These are phyloP conservation scores for Patella depressa DNA, from an alignment of 2,888 invertebrate genomes.

Conservation along the genomic window DNA sequence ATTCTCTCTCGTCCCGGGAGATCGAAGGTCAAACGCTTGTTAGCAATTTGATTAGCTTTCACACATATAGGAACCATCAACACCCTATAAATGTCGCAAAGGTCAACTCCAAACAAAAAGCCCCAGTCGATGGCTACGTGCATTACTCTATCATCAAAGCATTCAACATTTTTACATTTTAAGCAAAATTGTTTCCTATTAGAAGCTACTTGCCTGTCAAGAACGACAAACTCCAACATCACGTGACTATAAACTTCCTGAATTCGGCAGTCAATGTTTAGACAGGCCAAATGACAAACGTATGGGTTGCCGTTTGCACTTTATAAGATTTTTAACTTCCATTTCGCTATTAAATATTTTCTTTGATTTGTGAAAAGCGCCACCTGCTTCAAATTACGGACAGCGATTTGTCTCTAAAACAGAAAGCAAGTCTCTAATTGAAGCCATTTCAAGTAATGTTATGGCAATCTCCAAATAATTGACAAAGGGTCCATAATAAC, in stretches of 20 bases:
- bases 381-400: neutral
- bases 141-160: neutral
- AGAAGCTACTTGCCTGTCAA: neutral
- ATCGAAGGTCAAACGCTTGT: slow-evolving; percentile 5
- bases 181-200: slow-evolving; percentile 8
- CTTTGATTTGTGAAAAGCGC: neutral
- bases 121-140: neutral
- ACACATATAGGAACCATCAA: neutral
- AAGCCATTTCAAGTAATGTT: neutral
- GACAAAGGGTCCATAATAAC: neutral
- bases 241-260: slow-evolving; percentile 2
- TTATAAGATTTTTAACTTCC: neutral
- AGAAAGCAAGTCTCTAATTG: neutral
- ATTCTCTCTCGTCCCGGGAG: slow-evolving; percentile 4
- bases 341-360: slow-evolving; percentile 5
- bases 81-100: slow-evolving; percentile 2
- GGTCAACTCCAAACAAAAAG: slow-evolving; percentile 2
- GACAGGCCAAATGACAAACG: slow-evolving; percentile 1
- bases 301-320: slow-evolving; percentile 7
- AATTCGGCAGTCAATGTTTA: slow-evolving; percentile 1
- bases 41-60: slow-evolving; percentile 10
- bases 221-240: neutral
- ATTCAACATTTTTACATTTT: slow-evolving; percentile 6
- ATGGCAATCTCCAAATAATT: neutral
- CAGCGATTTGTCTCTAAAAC: neutral